phyloP scores from a whole-genome alignment of 2,113 vertebrate species.

The Otolemur garnettii region DNA sequence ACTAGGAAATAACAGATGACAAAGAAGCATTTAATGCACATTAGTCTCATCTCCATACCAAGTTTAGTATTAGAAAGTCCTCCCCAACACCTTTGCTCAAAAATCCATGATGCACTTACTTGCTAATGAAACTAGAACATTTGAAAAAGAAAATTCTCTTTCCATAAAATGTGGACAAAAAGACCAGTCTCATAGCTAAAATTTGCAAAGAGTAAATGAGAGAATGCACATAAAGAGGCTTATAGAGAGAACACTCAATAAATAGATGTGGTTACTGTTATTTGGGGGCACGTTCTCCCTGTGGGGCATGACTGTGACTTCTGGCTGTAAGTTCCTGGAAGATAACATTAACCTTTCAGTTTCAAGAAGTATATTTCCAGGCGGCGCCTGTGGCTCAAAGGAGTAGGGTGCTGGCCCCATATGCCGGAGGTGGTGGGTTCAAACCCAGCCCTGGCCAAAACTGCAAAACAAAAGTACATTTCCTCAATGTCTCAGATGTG shows the following conservation, averaged over 20 bases:
- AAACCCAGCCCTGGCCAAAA: no score
- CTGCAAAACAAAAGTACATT: not conserved
- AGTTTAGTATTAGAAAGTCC: slow-evolving; percentile 14
- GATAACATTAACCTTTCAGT: not conserved
- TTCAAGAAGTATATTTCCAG: not conserved
- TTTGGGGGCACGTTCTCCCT: not conserved
- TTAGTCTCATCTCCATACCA: not conserved
- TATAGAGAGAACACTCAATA: not conserved
- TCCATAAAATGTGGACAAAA: slow-evolving; percentile 24
- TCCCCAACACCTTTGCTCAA: slow-evolving; percentile 10
- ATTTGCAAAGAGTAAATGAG: not conserved
- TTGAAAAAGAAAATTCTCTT: slow-evolving; percentile 24
- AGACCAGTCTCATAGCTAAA: not conserved
- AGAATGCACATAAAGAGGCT: not conserved
- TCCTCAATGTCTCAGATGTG: not conserved
- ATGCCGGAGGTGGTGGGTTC: no score
- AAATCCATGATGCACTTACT: slow-evolving; percentile 37
- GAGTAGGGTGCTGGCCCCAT: no score
- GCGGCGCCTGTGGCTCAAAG: no score
- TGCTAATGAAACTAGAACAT: slow-evolving; percentile 17
- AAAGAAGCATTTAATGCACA: not conserved
- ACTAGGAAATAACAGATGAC: slow-evolving; percentile 89
- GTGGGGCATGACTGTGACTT: not conserved
- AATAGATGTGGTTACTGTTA: not conserved
- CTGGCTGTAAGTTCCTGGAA: not conserved